phyloP scores from a whole-genome alignment of 2,113 vertebrate genomes.

The Copsychus sechellarum region DNA sequence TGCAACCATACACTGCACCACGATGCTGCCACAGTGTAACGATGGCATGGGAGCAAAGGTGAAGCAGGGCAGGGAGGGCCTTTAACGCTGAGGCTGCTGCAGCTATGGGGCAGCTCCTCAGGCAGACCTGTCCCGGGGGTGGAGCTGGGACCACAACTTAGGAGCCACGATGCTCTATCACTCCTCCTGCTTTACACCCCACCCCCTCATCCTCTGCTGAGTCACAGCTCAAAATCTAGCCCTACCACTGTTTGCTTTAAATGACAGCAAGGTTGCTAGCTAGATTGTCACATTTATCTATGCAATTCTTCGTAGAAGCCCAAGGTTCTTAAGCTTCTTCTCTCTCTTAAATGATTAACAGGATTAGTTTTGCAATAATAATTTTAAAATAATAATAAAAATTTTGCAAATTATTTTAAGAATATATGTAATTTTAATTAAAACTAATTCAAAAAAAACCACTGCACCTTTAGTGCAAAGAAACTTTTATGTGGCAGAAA shows the following conservation, averaged over 20 bases:
- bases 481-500: background rate
- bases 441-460: background rate
- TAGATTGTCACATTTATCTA: background rate
- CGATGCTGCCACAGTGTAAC: background rate
- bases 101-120: background rate
- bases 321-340: background rate
- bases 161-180: background rate
- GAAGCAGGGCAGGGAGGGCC: constrained; percentile 34
- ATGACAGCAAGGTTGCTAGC: background rate
- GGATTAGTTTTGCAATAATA: background rate
- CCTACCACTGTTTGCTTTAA: background rate
- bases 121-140: background rate
- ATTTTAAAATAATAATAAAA: too few species aligned
- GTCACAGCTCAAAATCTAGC: background rate
- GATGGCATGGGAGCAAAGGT: constrained; percentile 1
- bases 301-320: background rate
- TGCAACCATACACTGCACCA: constrained; percentile 22
- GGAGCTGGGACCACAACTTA: background rate
- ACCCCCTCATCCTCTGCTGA: background rate
- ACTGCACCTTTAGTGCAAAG: background rate
- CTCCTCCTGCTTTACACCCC: background rate
- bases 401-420: background rate
- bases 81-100: background rate
- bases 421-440: background rate
- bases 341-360: background rate